Evolutionary conservation across 2,113 vertebrate species (phyloP), one percentile per base, ranked within the genome.

Genomic region (Phocoena phocoena): DNA sequence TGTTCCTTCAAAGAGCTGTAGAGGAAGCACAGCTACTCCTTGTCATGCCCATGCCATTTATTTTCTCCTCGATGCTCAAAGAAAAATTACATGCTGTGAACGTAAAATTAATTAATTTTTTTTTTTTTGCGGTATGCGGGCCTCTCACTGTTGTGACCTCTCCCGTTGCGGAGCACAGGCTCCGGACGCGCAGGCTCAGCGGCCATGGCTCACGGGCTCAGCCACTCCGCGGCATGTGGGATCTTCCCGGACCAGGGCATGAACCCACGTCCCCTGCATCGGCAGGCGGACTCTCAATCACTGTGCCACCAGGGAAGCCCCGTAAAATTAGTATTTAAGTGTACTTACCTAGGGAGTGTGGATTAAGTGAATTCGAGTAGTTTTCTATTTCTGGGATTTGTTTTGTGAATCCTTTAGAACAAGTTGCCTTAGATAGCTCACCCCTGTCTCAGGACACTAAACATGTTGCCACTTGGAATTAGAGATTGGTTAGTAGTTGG

Each of bases 371-470:
- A 86, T 50, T n/a, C 18, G 18, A 87, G 58, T 12, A 5, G 23
- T n/a, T 33, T 74, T 58, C 53, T 20, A 17, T 77, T 67, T 38
- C 38, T 73, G 63, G 41, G 41, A 36, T 77, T 90, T 25, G 5
- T 88, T 73, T 79, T 33, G 4, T 26, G 94, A 41, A 7, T 62
- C 12, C 96, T 96, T 76, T 2, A 2, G 68, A 96, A 67, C 1
- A 41, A 41, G 1, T 94, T 94, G 60, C 94, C 95, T 94, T 90
- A 50, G 44, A 28, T 28, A 92, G 84, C 93, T 55, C 70, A 63
- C 53, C 93, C n/a, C 33, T 74, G 70, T 86, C 77, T 85, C 13
- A 76, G 62, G 63, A 53, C 2, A 11, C 21, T 0, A 0, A 94
- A 93, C 83, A 44, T 20, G 38, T 33, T 0, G 0, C 97, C 85